Conservation (phyloP, 2,888 invertebrate species). For the Spodoptera exigua region DNA sequence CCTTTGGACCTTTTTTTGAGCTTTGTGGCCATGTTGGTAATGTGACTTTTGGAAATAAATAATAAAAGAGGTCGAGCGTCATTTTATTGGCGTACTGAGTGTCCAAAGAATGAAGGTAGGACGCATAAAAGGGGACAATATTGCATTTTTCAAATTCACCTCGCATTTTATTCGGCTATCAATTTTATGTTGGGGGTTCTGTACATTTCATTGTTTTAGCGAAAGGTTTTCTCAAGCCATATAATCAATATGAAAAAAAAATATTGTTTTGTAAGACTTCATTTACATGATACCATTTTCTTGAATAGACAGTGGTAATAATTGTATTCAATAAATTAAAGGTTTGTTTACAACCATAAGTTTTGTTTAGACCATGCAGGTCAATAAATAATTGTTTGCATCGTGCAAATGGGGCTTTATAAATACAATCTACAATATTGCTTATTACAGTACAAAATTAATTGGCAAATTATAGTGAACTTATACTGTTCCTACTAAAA, state of each 20-base stretch:
- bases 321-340: too few species aligned
- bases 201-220: slow-evolving; percentile 15
- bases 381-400: too few species aligned
- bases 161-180: slow-evolving; percentile 27
- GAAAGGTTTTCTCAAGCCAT: too few species aligned
- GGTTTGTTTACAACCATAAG: too few species aligned
- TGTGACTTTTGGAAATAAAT: slow-evolving; percentile 31
- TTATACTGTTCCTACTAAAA: not conserved
- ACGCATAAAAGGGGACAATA: slow-evolving; percentile 18
- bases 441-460: too few species aligned
- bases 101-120: slow-evolving; percentile 33
- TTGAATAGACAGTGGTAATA: too few species aligned
- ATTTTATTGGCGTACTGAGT: slow-evolving; percentile 21
- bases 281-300: too few species aligned
- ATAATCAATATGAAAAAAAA: too few species aligned
- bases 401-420: too few species aligned
- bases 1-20: slow-evolving; percentile 33
- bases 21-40: slow-evolving; percentile 37
- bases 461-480: not conserved
- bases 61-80: slow-evolving; percentile 33
- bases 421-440: too few species aligned
- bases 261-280: too few species aligned
- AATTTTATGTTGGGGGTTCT: slow-evolving; percentile 15
- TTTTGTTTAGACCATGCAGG: too few species aligned
- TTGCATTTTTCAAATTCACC: slow-evolving; percentile 32